A percentile compares a stretch with the other conserved stretches of the same genome.
phyloP scores from a whole-genome alignment of 2,888 invertebrate genomes.

The Scotopteryx bipunctaria region DNA sequence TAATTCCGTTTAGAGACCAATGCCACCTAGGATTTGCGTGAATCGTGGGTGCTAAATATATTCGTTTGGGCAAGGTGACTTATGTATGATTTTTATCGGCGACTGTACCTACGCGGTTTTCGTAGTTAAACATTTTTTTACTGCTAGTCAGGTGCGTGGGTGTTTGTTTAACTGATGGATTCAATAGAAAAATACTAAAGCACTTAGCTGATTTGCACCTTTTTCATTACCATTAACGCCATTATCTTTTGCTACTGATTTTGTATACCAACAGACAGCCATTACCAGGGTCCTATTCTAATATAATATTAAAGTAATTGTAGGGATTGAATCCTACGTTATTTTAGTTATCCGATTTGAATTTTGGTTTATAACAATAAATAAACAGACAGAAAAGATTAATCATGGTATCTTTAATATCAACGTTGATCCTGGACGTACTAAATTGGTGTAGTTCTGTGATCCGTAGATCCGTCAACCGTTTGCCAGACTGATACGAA shows the following conservation, averaged over 20 bases:
- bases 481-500: conserved; percentile 28
- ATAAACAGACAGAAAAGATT: too few species aligned
- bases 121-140: neutral
- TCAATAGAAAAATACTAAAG: neutral
- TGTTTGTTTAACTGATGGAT: conserved; percentile 7
- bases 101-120: neutral
- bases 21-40: conserved; percentile 3
- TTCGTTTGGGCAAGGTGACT: conserved; percentile 10
- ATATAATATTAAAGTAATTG: too few species aligned
- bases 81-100: neutral
- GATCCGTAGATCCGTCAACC: conserved; percentile 33
- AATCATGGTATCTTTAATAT: neutral
- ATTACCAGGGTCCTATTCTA: too few species aligned
- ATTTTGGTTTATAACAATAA: too few species aligned
- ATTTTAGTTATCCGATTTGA: too few species aligned
- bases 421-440: neutral
- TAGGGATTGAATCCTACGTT: too few species aligned
- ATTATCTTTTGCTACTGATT: too few species aligned
- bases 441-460: conserved; percentile 19
- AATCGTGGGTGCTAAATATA: neutral
- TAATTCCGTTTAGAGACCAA: conserved; percentile 13
- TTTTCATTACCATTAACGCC: neutral
- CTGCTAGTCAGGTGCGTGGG: neutral
- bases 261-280: too few species aligned
- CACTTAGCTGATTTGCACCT: neutral